Base-by-base conservation (phyloP, 2,113 vertebrate species). In the Chaetodon auriga region DNA sequence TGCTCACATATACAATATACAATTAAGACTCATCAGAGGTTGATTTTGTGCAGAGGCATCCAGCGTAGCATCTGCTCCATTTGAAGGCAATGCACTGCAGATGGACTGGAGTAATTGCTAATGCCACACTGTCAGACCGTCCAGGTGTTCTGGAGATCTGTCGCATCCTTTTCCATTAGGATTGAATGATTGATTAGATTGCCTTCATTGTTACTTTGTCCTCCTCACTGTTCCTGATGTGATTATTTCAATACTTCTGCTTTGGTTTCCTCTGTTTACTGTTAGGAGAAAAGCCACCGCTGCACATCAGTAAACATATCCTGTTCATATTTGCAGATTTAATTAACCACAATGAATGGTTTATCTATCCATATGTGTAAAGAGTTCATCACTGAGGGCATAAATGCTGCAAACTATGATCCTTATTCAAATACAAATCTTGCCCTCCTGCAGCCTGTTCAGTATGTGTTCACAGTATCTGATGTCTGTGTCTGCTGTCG, bases 101-200 rank as follows among this genome's bases (percentile, higher is more conserved):
- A 91, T 82, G 89, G 88, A 89, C 68, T 13, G 63, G 46, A 36
- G 75, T 86, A 83, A 92, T 89, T 86, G 77, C 75, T 64, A 19
- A 66, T 61, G 77, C 77, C 60, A 36, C 72, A 41, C 76, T 68
- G 79, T 83, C 87, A 48, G 51, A 60, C 3, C 5, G 10, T 82
- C 87, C 93, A 93, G 92, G 84, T 91, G 90, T 90, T 89, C 25
- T 2, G 0, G 9, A 78, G 70, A 90, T 88, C 81, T 63, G 75
- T 36, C 30, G 70, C 63, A 49, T 92, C 83, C 68, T 79, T 85
- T 81, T 78, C 82, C 75, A 80, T 92, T 90, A 78, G 60, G n/a
- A 6, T 0, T 43, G 72, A 84, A 25, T 68, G 71, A 92, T 84
- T 80, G 89, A 88, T 90, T 84, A 55, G 51, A 72, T 57, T 63